Base-by-base conservation (phyloP, 2,797 vertebrate genomes). In the Halcyon badia region DNA sequence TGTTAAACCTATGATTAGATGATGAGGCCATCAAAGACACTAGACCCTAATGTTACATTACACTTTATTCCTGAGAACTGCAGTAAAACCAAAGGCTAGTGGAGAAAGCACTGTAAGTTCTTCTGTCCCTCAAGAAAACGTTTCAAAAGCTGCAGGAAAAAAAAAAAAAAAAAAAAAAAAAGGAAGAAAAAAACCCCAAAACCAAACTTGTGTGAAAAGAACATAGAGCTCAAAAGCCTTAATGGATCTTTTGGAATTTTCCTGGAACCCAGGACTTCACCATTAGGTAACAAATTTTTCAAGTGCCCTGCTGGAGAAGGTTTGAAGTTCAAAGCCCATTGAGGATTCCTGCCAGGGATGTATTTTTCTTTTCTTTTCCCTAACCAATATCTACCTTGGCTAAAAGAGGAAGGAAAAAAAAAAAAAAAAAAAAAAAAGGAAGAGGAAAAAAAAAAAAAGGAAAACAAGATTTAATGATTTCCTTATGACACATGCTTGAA, bases 1-100 rank as follows among this genome's bases (percentile, higher is more conserved):
- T 99, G 98, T 98, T 99, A 99, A 99, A 99, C 99, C 98, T 98
- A 98, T 98, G 98, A 98, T 98, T 98, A 98, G 98, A 98, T 98
- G 98, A 98, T 98, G 97, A 98, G 98, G 98, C 98, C 98, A 98
- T 98, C 98, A 98, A 98, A 98, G 96, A 98, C 98, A 98, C 97
- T 96, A 97, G 93, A 97, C 94, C 97, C 97, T 98, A 98, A 98
- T 98, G 98, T 98, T 98, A 97, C 97, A 98, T 97, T 98, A 97
- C 90, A 98, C 87, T 98, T 98, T 98, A 97, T 94, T 96, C 95
- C 95, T 98, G 98, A 97, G 97, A 98, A 98, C 96, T 97, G 98
- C 98, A 98, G 98, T 98, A 98, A 99, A 99, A 98, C 69, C 95
- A 94, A 95, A 96, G 97, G 94, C 96, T 96, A 88, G 69, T 79